Conservation (phyloP, 2,113 vertebrate genomes). For the Halcyon malimbica region DNA sequence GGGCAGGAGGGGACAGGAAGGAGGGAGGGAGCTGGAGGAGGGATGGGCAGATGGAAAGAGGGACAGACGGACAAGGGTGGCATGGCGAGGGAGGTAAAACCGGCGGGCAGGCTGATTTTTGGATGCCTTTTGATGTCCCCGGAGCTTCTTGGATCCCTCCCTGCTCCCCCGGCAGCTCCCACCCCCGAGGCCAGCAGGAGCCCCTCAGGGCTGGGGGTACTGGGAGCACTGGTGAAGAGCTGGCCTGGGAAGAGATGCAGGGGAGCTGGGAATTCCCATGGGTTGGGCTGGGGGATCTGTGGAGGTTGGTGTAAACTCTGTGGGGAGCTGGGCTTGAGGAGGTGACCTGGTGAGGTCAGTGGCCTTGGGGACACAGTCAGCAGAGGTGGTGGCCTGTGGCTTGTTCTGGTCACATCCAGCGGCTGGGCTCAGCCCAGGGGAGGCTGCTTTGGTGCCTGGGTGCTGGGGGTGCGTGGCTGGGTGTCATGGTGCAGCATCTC, state of each 20-base stretch:
- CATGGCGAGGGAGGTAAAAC: background rate
- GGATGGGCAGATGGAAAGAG: background rate
- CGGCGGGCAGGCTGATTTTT: rapidly evolving
- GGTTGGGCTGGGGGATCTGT: background rate
- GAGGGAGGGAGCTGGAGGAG: background rate
- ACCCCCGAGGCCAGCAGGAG: background rate
- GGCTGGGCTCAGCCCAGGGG: no score
- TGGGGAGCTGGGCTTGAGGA: background rate
- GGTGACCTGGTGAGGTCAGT: rapidly evolving
- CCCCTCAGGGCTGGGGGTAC: background rate
- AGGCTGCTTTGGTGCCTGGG: background rate
- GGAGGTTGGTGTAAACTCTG: background rate
- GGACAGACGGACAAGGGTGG: background rate
- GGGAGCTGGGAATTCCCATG: background rate
- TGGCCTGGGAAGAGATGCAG: background rate
- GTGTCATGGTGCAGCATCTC: background rate
- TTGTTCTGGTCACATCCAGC: rapidly evolving
- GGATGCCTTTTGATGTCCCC: background rate
- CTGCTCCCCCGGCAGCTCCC: background rate
- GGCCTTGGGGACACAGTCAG: rapidly evolving
- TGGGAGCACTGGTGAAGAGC: no score
- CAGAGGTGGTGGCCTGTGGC: background rate
- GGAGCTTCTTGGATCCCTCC: background rate
- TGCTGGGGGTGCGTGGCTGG: rapidly evolving
- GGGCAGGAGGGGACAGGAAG: slow-evolving; percentile 29